Evolutionary conservation across 2,797 vertebrate genomes (phyloP).

Genomic region (Sciurus vulgaris): DNA sequence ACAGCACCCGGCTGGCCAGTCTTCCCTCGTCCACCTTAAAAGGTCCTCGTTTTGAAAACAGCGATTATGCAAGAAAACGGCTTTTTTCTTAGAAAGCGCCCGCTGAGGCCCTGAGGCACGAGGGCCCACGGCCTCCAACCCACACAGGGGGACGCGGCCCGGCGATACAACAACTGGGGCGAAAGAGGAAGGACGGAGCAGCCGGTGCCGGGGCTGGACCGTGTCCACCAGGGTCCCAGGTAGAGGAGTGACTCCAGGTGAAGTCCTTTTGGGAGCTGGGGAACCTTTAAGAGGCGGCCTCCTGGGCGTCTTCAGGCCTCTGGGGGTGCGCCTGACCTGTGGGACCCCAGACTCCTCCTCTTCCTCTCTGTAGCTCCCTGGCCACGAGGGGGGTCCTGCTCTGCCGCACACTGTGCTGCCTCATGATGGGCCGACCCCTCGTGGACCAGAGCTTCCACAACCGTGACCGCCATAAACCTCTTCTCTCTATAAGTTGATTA

Average conservation of each 20-base stretch:
- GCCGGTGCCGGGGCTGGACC: rapidly evolving
- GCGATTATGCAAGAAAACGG: background rate
- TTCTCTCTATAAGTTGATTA: no score
- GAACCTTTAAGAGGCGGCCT: background rate
- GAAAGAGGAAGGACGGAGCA: no score
- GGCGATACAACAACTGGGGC: no score
- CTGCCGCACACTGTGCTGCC: background rate
- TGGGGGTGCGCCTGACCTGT: no score
- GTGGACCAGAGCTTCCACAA: no score
- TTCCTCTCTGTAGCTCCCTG: background rate
- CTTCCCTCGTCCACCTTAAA: no score
- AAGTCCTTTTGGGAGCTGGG: background rate
- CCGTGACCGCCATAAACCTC: no score
- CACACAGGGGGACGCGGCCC: background rate
- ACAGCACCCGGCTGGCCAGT: background rate
- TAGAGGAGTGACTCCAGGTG: no score
- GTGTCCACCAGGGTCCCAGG: rapidly evolving
- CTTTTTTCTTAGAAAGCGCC: background rate
- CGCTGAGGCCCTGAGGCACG: background rate
- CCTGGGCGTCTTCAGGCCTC: background rate
- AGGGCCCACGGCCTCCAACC: background rate
- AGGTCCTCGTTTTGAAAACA: background rate
- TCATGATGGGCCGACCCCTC: no score
- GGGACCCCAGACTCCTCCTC: background rate
- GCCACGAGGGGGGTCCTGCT: background rate